Conservation (phyloP, 1,140 invertebrate species). For the Reticulitermes speratus region DNA sequence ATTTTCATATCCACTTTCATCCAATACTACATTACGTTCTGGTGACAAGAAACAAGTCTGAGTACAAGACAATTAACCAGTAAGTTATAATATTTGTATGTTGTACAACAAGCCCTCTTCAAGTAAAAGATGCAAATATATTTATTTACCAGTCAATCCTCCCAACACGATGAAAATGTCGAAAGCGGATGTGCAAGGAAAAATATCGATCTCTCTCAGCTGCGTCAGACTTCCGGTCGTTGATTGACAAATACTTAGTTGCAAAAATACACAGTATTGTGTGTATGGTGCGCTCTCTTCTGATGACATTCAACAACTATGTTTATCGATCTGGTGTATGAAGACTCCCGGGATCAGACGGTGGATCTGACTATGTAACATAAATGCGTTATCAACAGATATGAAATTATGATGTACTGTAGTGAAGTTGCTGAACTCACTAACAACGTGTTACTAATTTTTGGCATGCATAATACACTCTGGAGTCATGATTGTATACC, state of each 20-base stretch:
- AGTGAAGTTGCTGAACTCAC: no score
- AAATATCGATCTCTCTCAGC: neutral
- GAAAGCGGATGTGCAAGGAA: neutral
- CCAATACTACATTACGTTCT: neutral
- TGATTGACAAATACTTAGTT: neutral
- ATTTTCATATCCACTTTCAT: neutral
- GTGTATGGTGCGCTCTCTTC: no score
- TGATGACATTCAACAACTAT: no score
- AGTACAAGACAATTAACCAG: neutral
- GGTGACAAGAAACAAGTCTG: neutral
- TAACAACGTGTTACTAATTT: no score
- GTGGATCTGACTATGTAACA: no score
- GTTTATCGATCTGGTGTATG: no score
- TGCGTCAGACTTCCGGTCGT: neutral
- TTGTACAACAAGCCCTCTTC: neutral
- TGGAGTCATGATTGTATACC: no score
- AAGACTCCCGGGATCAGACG: no score
- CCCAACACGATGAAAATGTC: neutral
- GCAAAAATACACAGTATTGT: no score
- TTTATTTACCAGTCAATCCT: neutral
- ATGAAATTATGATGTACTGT: no score
- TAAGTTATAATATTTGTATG: neutral
- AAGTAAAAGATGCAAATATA: neutral
- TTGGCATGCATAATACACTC: no score
- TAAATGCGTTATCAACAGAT: no score